A percentile compares a stretch with the other conserved stretches of the same genome.
Conservation (phyloP, 2,888 invertebrate genomes). For the Digitonthophagus gazella region DNA sequence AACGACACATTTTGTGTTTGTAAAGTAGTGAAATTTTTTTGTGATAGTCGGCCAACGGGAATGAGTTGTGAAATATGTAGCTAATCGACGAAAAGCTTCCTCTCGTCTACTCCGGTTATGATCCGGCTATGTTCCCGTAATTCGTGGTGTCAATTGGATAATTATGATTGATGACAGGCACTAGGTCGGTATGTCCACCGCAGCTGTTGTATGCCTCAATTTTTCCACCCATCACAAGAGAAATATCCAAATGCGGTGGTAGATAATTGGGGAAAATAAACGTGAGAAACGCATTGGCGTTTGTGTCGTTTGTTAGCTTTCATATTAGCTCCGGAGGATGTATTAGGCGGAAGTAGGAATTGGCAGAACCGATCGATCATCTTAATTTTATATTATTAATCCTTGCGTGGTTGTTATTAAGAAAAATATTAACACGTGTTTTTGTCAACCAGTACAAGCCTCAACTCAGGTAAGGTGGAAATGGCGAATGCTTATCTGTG, state of each 20-base stretch:
- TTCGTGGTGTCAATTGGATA: conserved; percentile 27
- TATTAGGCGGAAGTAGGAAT: neutral
- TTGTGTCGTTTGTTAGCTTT: neutral
- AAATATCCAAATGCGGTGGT: neutral
- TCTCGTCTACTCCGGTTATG: neutral
- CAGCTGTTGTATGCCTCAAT: neutral
- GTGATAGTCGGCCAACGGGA: neutral
- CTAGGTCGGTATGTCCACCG: neutral
- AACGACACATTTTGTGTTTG: too few species aligned
- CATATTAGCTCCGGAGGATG: neutral
- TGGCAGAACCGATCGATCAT: neutral
- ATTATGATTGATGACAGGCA: conserved; percentile 27
- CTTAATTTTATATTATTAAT: neutral
- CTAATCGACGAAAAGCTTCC: neutral
- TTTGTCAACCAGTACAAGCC: neutral
- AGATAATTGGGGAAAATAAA: neutral
- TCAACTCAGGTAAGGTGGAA: neutral
- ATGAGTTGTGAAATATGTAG: neutral
- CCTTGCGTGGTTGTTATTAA: neutral
- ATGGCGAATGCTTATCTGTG: neutral
- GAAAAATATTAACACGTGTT: neutral
- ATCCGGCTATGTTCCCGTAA: conserved; percentile 16
- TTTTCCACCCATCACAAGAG: conserved; percentile 7
- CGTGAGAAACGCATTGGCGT: neutral
- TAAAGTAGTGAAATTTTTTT: neutral